Evolutionary conservation across 2,797 vertebrate genomes (phyloP), one percentile per base, ranked within the genome.

Genomic region (Apogon hyalosoma): DNA sequence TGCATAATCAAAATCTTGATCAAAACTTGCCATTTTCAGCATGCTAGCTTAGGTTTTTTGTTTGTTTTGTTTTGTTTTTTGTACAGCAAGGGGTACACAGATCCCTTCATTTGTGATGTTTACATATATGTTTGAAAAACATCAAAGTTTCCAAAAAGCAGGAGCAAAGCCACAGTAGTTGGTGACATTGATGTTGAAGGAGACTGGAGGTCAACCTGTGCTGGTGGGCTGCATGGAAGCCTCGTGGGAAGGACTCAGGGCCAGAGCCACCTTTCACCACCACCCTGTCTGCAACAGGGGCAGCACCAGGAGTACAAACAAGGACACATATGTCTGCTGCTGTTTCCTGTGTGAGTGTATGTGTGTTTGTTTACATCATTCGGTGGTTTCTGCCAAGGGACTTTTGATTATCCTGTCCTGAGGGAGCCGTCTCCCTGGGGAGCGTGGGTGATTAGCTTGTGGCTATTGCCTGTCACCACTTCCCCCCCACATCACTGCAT

Each of bases 401-500:
- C 75, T 68, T 83, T 79, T 67, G 79, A 71, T 86, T 79, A 84
- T 86, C 82, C 68, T 62, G 79, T 76, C 82, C 87, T 71, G 67
- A 70, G 79, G 87, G 83, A 83, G 57, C 47, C 39, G 18, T 76
- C 59, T 86, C 83, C 78, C 70, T 12, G 12, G 69, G 82, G 80
- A 89, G 49, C 10, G 50, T 57, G 60, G 71, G 63, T 82, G 86
- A 88, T 83, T 85, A 82, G 68, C 84, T 84, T 42, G 75, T 77
- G 83, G 88, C 80, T 77, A 75, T 84, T 68, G 72, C 73, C 80
- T 88, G 86, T 92, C 86, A 87, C 65, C 14, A 46, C 46, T 42
- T 61, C 57, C 74, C 57, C 53, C 53, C 33, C 11, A 49, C 64
- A 50, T 79, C 62, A 50, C 49, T 21, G 64, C 28, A 40, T 38